Conservation (phyloP, 2,797 vertebrate genomes). For the Pyrocephalus nanus region DNA sequence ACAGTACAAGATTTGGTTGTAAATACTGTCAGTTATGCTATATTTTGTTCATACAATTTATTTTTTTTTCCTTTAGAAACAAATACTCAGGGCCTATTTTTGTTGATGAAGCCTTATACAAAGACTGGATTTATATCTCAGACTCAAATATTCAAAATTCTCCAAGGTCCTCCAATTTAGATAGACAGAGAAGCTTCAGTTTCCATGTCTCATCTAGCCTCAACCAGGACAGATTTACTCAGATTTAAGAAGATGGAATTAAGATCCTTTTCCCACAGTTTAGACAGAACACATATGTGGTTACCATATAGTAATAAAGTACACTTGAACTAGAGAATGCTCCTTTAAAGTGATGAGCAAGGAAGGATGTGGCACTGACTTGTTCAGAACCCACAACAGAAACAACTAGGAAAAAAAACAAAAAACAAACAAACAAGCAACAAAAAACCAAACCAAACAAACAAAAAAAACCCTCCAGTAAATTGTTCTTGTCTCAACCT, state of each 20-base stretch:
- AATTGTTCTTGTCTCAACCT: neutral
- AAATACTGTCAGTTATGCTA: neutral
- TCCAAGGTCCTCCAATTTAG: rapidly evolving
- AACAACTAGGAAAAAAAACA: neutral
- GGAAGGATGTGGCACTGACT: neutral
- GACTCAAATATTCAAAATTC: neutral
- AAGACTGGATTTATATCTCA: neutral
- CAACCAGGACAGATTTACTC: neutral
- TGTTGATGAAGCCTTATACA: neutral
- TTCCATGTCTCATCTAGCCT: neutral
- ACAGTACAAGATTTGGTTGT: neutral
- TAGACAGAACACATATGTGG: rapidly evolving
- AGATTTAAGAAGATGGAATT: neutral
- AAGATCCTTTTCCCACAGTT: neutral
- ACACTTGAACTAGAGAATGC: neutral
- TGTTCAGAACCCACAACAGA: neutral
- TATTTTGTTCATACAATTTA: neutral
- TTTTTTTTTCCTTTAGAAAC: neutral
- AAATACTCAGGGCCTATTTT: neutral
- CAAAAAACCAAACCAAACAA: too few species aligned
- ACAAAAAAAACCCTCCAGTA: neutral
- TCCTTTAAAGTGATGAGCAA: neutral
- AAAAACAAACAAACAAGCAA: too few species aligned
- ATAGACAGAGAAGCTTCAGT: rapidly evolving
- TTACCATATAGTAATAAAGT: neutral